Evolutionary conservation across 2,888 invertebrate species (phyloP).

Genomic region (Phyllotreta cruciferae): DNA sequence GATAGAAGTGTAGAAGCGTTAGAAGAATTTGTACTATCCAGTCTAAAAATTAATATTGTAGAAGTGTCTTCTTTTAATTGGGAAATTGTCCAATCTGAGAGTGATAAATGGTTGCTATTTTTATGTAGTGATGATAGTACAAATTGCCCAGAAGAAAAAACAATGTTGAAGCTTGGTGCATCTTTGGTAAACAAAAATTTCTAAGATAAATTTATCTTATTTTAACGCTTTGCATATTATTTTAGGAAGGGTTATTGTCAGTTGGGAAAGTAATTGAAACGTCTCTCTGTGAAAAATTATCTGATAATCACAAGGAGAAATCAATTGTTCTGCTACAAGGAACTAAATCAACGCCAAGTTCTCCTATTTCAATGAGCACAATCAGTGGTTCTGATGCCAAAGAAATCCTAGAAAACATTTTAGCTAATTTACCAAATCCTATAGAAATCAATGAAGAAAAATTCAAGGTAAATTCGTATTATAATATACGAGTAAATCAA

Average conservation of each 20-base stretch:
- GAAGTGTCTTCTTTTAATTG: constrained; percentile 59
- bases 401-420: constrained; percentile 66
- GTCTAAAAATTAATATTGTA: constrained; percentile 61
- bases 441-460: constrained; percentile 64
- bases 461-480: constrained; percentile 65
- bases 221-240: constrained; percentile 6
- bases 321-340: constrained; percentile 56
- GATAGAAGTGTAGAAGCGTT: constrained; percentile 67
- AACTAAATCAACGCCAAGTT: constrained; percentile 37
- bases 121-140: constrained; percentile 66
- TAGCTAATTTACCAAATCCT: constrained; percentile 69
- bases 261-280: constrained; percentile 62
- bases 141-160: constrained; percentile 64
- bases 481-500: not conserved
- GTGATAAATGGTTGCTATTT: constrained; percentile 65
- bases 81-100: constrained; percentile 47
- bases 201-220: not conserved
- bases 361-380: constrained; percentile 40
- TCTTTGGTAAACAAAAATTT: constrained; percentile 71
- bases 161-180: constrained; percentile 72
- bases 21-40: constrained; percentile 69
- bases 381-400: constrained; percentile 60
- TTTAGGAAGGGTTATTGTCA: constrained; percentile 61
- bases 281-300: constrained; percentile 61
- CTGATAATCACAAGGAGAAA: constrained; percentile 49